phyloP scores from a whole-genome alignment of 1,140 invertebrate species.

The Lordiphosa collinella region DNA sequence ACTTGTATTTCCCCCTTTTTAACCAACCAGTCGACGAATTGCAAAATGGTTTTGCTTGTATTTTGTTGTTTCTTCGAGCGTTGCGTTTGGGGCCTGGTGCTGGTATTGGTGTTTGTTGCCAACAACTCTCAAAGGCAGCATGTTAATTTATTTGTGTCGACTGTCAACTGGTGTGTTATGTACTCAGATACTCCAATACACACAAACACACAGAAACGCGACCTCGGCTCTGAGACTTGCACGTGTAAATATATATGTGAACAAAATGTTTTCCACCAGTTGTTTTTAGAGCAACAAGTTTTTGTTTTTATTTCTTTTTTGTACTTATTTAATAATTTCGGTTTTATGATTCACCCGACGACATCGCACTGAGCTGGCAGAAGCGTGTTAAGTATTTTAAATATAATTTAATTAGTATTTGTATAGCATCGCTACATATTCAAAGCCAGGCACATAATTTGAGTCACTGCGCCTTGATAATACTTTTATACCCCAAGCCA shows the following conservation, averaged over 20 bases:
- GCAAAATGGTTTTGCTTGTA: slow-evolving; percentile 43
- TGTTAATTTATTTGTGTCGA: slow-evolving; percentile 62
- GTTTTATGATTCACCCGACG: slow-evolving; percentile 3
- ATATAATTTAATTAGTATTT: slow-evolving; percentile 9
- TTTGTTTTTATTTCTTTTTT: slow-evolving; percentile 20
- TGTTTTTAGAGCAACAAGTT: slow-evolving; percentile 60
- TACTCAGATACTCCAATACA: slow-evolving; percentile 18
- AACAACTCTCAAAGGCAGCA: slow-evolving; percentile 58
- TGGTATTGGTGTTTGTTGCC: slow-evolving; percentile 32
- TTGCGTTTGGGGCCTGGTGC: slow-evolving; percentile 24
- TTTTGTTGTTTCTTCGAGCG: slow-evolving; percentile 52
- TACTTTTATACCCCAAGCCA: too few species aligned
- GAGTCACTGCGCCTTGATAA: neutral
- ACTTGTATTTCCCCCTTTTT: slow-evolving; percentile 42
- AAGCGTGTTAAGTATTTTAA: slow-evolving; percentile 10
- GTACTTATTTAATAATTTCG: slow-evolving; percentile 10
- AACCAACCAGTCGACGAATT: slow-evolving; percentile 29
- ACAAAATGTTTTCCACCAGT: slow-evolving; percentile 41
- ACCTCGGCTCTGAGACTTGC: slow-evolving; percentile 5
- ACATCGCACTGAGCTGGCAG: neutral
- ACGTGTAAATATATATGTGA: slow-evolving; percentile 31
- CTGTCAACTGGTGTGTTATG: slow-evolving; percentile 62
- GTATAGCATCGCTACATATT: neutral
- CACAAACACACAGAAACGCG: slow-evolving; percentile 4
- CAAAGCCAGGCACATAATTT: neutral